phyloP scores from a whole-genome alignment of 1,140 invertebrate species.

The Scylla paramamosain region DNA sequence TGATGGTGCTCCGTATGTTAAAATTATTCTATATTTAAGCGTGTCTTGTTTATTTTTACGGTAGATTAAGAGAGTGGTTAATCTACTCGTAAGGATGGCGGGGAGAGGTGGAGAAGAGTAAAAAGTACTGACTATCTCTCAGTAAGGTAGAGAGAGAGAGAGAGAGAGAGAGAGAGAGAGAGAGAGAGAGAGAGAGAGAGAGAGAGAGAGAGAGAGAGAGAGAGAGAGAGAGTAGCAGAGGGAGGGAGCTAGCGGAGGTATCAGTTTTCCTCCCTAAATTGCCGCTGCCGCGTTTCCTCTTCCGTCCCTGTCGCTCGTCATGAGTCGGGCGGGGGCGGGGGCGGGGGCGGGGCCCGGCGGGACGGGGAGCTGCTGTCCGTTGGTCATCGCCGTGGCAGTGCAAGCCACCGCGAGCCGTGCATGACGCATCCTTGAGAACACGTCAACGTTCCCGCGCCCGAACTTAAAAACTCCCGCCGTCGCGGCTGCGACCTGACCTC shows the following conservation, averaged over 20 bases:
- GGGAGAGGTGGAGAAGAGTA: too few relatives aligned
- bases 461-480: too few relatives aligned
- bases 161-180: constrained; percentile 35
- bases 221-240: neutral
- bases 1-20: too few relatives aligned
- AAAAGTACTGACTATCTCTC: too few relatives aligned
- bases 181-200: constrained; percentile 13
- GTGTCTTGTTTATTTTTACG: too few relatives aligned
- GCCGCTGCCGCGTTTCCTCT: constrained; percentile 41
- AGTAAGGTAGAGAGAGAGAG: neutral
- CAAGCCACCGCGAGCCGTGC: too few relatives aligned
- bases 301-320: constrained; percentile 40
- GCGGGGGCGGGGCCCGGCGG: neutral
- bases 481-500: too few relatives aligned
- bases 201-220: neutral
- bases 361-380: neutral
- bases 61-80: too few relatives aligned
- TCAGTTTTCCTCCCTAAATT: constrained; percentile 58
- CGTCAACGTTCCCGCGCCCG: too few relatives aligned
- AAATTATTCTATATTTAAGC: too few relatives aligned
- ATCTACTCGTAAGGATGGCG: too few relatives aligned
- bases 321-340: neutral
- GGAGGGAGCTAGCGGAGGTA: constrained; percentile 38
- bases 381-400: neutral
- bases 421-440: too few relatives aligned